Base-by-base conservation (phyloP, 2,888 invertebrate genomes). In the Cryptus armator region DNA sequence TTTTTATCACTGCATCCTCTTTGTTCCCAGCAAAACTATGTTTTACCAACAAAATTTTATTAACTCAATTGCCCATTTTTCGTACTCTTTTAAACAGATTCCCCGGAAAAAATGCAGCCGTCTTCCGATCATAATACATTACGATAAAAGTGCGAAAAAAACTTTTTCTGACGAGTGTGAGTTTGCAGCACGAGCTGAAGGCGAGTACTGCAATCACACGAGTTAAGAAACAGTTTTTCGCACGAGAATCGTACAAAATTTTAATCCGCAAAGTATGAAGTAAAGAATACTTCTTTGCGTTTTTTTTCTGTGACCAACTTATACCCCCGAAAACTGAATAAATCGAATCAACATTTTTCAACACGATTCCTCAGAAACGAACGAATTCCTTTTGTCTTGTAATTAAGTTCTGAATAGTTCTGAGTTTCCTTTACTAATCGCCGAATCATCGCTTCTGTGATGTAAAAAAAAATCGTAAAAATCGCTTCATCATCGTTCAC, bases 381-480 rank as follows among this genome's bases (percentile, higher is more conserved):
- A 53, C 19, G 0, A 51, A 51, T 3, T 53, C 9, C 9, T 7
- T 51, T 53, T 53, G 16, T 19, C 64, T 71, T 51, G 24, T 46
- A 12, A 56, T 70, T 59, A 70, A 51, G 44, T 43, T 32, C 53
- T 12, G 43, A 6, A 37, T 12, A 32, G 29, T 24, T 68, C n/a
- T 43, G 44, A 14, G 14, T 19, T 78, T 74, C 32, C 16, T 56
- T 32, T 67, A 67, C 59, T 51, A 66, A 83, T 79, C n/a, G 59
- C 66, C 51, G 24, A 66, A 51, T 75, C 19, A 76, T 67, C 56
- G 24, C 62, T 71, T 83, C 37, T 75, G 24, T 16, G 37, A 24
- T 51, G 14, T 46, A 9, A 16, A 10, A 7, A 16, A 44, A 9
- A 37, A 6, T 62, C 67, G 9, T 24, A 24, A 43, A 2, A 5